phyloP scores from a whole-genome alignment of 1,140 invertebrate genomes.

The Mesaphorura yosii region DNA sequence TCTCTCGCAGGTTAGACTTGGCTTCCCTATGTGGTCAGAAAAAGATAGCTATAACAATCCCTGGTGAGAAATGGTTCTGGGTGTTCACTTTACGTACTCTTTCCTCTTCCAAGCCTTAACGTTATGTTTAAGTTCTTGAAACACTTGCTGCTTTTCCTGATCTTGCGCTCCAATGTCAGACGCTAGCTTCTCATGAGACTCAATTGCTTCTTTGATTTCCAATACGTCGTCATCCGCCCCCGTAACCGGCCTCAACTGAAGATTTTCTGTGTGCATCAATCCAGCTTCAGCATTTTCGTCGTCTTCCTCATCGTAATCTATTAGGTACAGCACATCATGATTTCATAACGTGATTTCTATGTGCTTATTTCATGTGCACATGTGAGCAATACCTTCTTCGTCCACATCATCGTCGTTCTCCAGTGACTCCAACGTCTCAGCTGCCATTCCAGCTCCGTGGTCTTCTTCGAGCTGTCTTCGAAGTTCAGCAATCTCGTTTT shows the following conservation, averaged over 20 bases:
- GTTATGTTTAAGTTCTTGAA: conserved; percentile 42
- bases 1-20: conserved; percentile 54
- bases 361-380: conserved; percentile 38
- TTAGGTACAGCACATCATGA: background rate
- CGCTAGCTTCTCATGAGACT: conserved; percentile 40
- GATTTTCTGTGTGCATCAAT: background rate
- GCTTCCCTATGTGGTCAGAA: conserved; percentile 8
- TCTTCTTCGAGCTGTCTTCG: conserved; percentile 67
- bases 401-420: background rate
- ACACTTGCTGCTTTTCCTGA: conserved; percentile 46
- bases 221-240: no score
- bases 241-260: conserved; percentile 29
- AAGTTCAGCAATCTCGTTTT: conserved; percentile 89
- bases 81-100: conserved; percentile 8
- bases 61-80: background rate
- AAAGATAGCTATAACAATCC: background rate
- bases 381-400: no score
- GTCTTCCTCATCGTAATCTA: conserved; percentile 15
- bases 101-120: conserved; percentile 34
- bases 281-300: conserved; percentile 11
- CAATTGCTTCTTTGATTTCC: conserved; percentile 37
- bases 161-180: conserved; percentile 53
- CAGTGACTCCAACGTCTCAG: conserved; percentile 37
- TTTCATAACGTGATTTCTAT: conserved; percentile 2
- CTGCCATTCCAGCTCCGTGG: conserved; percentile 30